Evolutionary conservation across 2,797 vertebrate genomes (phyloP).

Genomic region (Vespertilio murinus): DNA sequence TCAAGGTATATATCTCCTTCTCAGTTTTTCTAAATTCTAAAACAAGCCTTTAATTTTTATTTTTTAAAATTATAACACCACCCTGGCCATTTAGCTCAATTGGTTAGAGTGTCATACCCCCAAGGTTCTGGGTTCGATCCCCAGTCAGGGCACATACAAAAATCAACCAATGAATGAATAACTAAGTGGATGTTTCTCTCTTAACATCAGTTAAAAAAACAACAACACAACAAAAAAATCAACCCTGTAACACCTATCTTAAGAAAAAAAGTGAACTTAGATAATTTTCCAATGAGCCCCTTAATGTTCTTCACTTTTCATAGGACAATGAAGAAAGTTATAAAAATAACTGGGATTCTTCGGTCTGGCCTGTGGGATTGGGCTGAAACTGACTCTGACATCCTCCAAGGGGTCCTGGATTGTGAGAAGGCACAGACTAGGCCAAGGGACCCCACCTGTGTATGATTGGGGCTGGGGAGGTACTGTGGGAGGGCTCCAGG

Average conservation of each 20-base stretch:
- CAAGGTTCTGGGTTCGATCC: not conserved
- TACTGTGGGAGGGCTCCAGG: too few species aligned
- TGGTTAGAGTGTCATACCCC: not conserved
- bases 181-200: not conserved
- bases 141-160: not conserved
- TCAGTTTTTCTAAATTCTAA: constrained; percentile 38
- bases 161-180: not conserved
- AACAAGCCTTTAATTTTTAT: not conserved
- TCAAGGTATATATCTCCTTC: constrained; percentile 28
- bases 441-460: too few species aligned
- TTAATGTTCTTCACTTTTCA: constrained; percentile 25
- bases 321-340: not conserved
- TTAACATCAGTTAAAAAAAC: not conserved
- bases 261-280: constrained; percentile 9
- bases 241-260: not conserved
- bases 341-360: not conserved
- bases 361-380: too few species aligned
- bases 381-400: too few species aligned
- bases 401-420: too few species aligned
- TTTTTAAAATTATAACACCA: not conserved
- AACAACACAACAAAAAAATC: not conserved
- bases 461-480: too few species aligned
- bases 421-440: too few species aligned
- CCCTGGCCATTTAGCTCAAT: not conserved
- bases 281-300: not conserved